Evolutionary conservation across 2,888 invertebrate species (phyloP).

Genomic region (Ophion slaviceki): DNA sequence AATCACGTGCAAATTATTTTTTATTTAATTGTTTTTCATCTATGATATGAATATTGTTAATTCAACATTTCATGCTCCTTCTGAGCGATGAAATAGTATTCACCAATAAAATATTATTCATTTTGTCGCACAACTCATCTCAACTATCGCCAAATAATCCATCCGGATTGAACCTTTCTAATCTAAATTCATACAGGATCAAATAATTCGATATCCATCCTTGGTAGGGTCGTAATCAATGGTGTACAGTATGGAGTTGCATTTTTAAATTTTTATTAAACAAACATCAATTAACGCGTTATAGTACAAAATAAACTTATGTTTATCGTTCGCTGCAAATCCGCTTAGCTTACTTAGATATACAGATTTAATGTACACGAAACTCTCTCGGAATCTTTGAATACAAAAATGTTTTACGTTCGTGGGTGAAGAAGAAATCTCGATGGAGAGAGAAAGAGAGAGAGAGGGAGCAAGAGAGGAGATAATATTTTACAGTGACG

Average conservation of each 20-base stretch:
- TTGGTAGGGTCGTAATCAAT: no score
- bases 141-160: neutral
- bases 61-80: no score
- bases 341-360: constrained; percentile 53
- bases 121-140: neutral
- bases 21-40: no score
- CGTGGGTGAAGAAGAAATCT: constrained; percentile 53
- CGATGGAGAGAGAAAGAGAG: constrained; percentile 26
- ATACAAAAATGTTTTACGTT: constrained; percentile 52
- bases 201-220: neutral
- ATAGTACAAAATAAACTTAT: constrained; percentile 61
- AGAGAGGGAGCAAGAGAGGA: constrained; percentile 22
- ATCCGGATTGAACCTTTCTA: neutral
- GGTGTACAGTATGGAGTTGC: neutral
- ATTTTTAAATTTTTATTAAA: constrained; percentile 54
- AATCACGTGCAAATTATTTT: no score
- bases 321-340: constrained; percentile 32
- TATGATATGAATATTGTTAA: no score
- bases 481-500: constrained; percentile 62
- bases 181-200: neutral
- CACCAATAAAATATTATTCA: no score
- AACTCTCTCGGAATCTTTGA: constrained; percentile 54
- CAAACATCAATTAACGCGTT: constrained; percentile 53
- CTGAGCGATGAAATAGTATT: no score
- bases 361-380: constrained; percentile 63